Evolutionary conservation across 2,888 invertebrate species (phyloP), one percentile per base, ranked within the genome.

Genomic region (Thymelicus acteon): DNA sequence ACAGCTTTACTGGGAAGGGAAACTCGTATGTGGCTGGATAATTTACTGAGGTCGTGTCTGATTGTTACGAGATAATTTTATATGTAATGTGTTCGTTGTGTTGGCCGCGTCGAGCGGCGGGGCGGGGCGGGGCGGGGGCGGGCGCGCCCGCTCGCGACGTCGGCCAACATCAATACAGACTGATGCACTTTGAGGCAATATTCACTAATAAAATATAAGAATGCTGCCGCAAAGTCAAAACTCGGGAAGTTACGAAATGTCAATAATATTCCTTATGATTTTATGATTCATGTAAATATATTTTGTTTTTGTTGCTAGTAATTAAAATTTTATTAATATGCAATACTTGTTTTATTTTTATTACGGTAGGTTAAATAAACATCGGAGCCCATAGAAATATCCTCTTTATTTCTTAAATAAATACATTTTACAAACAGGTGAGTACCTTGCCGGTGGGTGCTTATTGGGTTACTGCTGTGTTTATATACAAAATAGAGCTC

Each of bases 371-470:
- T 37, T 15, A 66, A 58, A 37, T 1, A 66, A 58, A 58, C 15
- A 47, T 10, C 1, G 1, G 8, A 10, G 57, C 48, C 69, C 57
- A 69, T 57, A 69, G 48, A 69, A 69, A 58, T 48, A 52, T 70
- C 44, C 52, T 64, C 70, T 69, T 77, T 72, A 72, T 72, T 72
- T 72, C 72, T 66, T 72, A 78, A 76, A 80, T 82, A 82, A 80
- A 81, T 82, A 83, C 72, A 73, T 71, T 74, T 79, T 75, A 73
- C 70, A 71, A 75, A 76, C 74, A 79, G 80, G 83, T 85, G 87
- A 87, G 83, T 82, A 80, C 85, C 5, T 80, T 79, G 83, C 73
- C 82, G 89, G 89, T 89, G 89, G 89, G 89, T 85, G 88, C 87
- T 81, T 79, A 79, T 63, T 15, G 63, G 69, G 61, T 63, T 63